Conservation (phyloP, 2,797 vertebrate species). For the Myotis daubentonii region DNA sequence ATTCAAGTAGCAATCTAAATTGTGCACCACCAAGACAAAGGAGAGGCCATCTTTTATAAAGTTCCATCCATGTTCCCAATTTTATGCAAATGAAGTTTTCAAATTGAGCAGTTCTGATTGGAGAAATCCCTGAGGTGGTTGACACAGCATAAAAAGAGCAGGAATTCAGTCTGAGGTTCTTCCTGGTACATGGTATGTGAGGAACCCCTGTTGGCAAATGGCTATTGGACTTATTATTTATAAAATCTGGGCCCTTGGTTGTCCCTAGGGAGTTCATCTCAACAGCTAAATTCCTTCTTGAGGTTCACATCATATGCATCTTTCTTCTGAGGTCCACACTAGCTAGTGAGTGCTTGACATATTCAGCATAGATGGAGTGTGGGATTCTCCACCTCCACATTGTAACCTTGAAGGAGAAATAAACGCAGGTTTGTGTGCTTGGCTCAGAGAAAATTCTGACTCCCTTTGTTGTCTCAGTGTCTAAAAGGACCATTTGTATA, state of each 20-base stretch:
- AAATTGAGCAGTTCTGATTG: neutral
- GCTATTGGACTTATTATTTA: neutral
- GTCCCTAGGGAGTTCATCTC: neutral
- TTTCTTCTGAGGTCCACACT: neutral
- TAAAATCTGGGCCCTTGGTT: neutral
- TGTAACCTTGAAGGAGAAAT: neutral
- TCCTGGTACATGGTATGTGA: neutral
- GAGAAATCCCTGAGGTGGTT: neutral
- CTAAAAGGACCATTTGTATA: constrained; percentile 23
- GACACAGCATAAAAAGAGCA: neutral
- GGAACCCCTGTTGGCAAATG: neutral
- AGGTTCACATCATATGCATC: neutral
- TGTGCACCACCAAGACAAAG: neutral
- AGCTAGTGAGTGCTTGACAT: neutral
- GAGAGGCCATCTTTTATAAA: neutral
- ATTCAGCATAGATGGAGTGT: neutral
- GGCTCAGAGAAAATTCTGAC: neutral
- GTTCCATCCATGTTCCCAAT: neutral
- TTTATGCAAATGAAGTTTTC: neutral
- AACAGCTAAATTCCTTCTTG: neutral
- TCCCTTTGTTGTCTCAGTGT: neutral
- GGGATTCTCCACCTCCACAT: neutral
- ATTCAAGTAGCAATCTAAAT: neutral
- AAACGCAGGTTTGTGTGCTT: neutral
- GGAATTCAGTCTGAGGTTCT: neutral